phyloP scores from a whole-genome alignment of 1,140 invertebrate genomes.

The Cyphomyrmex costatus region DNA sequence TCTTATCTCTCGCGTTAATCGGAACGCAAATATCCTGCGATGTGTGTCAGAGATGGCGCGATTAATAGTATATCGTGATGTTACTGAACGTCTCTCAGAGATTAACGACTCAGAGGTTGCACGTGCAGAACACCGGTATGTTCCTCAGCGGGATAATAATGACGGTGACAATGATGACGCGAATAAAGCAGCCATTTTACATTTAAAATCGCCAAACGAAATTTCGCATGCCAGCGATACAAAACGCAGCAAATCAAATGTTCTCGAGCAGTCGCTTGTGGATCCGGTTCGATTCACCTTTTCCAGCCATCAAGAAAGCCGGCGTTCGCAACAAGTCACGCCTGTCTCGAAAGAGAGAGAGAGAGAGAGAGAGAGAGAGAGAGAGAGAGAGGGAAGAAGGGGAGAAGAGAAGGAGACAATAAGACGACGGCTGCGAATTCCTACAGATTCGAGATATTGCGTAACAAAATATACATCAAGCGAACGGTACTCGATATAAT shows the following conservation, averaged over 20 bases:
- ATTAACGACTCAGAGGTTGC: slow-evolving; percentile 32
- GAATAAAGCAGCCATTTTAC: neutral
- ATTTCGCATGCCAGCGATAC: slow-evolving; percentile 67
- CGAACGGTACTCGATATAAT: slow-evolving; percentile 39
- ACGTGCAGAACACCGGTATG: neutral
- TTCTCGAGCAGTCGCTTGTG: slow-evolving; percentile 22
- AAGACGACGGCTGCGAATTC: slow-evolving; percentile 44
- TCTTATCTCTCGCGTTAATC: slow-evolving; percentile 74
- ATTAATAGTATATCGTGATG: slow-evolving; percentile 54
- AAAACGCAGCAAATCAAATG: slow-evolving; percentile 42
- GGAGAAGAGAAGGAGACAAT: slow-evolving; percentile 25
- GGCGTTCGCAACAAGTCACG: slow-evolving; percentile 59
- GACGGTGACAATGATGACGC: neutral
- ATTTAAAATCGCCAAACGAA: slow-evolving; percentile 25
- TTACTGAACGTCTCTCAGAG: slow-evolving; percentile 15
- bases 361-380: neutral
- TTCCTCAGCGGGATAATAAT: neutral
- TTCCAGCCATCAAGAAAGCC: slow-evolving; percentile 65
- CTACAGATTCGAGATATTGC: slow-evolving; percentile 53
- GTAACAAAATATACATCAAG: slow-evolving; percentile 48
- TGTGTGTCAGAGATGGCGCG: slow-evolving; percentile 27
- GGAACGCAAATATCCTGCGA: slow-evolving; percentile 63
- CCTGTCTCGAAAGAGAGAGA: neutral
- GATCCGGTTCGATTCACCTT: slow-evolving; percentile 72
- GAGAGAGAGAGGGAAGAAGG: neutral